A percentile compares a stretch with the other conserved stretches of the same genome.
These are phyloP conservation scores for Stratiomys singularior DNA, from an alignment of 2,888 invertebrate species.

Conservation along the genomic window DNA sequence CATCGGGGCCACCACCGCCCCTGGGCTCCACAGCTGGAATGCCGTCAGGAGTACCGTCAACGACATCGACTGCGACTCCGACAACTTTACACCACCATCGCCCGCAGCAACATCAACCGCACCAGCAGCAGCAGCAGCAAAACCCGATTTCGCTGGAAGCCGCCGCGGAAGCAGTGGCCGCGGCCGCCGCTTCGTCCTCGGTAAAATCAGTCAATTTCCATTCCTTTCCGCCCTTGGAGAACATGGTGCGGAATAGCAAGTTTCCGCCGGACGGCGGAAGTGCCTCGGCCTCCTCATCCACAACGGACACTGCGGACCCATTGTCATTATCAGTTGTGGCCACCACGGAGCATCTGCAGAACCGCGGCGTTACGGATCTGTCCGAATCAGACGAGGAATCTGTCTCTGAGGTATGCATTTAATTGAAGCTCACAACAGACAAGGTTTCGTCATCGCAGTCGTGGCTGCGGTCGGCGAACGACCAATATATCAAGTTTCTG, in stretches of 20 bases:
- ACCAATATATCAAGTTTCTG: neutral
- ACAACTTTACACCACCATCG: slow-evolving; percentile 46
- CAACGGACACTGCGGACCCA: slow-evolving; percentile 24
- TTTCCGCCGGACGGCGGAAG: slow-evolving; percentile 59
- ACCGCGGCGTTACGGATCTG: slow-evolving; percentile 91
- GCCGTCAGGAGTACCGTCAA: slow-evolving; percentile 43
- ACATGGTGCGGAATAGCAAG: slow-evolving; percentile 61
- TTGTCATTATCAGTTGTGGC: neutral
- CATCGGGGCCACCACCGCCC: slow-evolving; percentile 18
- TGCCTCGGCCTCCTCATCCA: slow-evolving; percentile 32
- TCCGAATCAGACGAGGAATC: slow-evolving; percentile 97
- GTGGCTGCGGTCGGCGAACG: slow-evolving; percentile 1
- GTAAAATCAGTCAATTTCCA: slow-evolving; percentile 57
- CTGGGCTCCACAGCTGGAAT: slow-evolving; percentile 31
- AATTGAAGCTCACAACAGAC: neutral
- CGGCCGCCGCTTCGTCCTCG: slow-evolving; percentile 50
- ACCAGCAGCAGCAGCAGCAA: slow-evolving; percentile 57
- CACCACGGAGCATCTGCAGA: slow-evolving; percentile 68
- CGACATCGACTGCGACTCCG: slow-evolving; percentile 45
- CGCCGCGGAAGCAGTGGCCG: slow-evolving; percentile 4
- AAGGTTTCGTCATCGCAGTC: neutral
- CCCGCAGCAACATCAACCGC: slow-evolving; percentile 57
- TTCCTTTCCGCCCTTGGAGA: slow-evolving; percentile 49
- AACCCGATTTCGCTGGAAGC: slow-evolving; percentile 41
- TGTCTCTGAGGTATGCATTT: slow-evolving; percentile 87